A percentile compares a stretch with the other conserved stretches of the same genome.
These are phyloP conservation scores for Chlorops oryzae DNA, from an alignment of 1,140 invertebrate species.

Conservation along the genomic window DNA sequence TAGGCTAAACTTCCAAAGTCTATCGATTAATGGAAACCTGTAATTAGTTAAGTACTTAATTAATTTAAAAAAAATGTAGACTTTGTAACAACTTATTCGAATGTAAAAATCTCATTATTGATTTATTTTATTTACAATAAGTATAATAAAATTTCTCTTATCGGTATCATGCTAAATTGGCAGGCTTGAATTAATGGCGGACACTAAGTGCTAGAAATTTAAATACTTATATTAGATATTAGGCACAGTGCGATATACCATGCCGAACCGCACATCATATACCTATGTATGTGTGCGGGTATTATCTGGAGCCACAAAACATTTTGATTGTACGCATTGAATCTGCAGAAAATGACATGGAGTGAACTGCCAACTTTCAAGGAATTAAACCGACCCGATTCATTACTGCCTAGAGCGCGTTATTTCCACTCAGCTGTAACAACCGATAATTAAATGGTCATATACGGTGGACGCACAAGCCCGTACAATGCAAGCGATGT, in stretches of 20 bases:
- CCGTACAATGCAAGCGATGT: conserved; percentile 66
- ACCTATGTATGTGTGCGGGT: conserved; percentile 88
- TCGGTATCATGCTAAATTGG: too few relatives aligned
- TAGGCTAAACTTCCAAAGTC: too few relatives aligned
- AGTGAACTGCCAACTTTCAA: conserved; percentile 67
- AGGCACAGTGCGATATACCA: conserved; percentile 89
- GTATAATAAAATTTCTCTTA: too few relatives aligned
- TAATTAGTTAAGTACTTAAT: too few relatives aligned
- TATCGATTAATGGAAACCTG: too few relatives aligned
- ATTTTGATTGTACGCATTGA: conserved; percentile 71
- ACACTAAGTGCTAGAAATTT: too few relatives aligned
- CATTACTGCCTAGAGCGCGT: conserved; percentile 61
- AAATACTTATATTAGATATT: too few relatives aligned
- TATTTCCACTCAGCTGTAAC: conserved; percentile 86
- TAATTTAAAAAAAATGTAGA: too few relatives aligned
- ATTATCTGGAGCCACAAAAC: conserved; percentile 52
- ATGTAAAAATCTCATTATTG: too few relatives aligned
- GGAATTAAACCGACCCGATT: conserved; percentile 53
- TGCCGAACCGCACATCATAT: conserved; percentile 68
- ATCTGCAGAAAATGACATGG: conserved; percentile 70
- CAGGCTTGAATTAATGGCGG: too few relatives aligned
- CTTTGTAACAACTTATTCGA: too few relatives aligned
- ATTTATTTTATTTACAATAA: too few relatives aligned
- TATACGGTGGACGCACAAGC: conserved; percentile 76
- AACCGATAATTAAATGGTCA: conserved; percentile 82